phyloP scores from a whole-genome alignment of 1,140 invertebrate species.

The Eupristina koningsbergeri region DNA sequence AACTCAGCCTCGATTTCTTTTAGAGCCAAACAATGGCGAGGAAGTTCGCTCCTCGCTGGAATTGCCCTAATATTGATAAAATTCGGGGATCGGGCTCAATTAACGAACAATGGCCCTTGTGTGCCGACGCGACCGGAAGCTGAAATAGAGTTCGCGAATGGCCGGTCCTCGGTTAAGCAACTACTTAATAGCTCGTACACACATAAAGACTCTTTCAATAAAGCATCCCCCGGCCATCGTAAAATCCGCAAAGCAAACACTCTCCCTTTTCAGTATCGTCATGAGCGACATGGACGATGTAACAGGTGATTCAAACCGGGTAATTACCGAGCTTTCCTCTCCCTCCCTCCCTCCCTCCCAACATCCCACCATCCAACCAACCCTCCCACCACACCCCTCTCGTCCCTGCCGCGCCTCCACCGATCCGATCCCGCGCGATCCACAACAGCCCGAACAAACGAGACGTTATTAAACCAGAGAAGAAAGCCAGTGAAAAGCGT shows the following conservation, averaged over 20 bases:
- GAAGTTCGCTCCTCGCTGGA: too few relatives aligned
- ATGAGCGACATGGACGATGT: slow-evolving; percentile 14
- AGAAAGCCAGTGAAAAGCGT: background rate
- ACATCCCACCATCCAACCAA: too few relatives aligned
- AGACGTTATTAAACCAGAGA: background rate
- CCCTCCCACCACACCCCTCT: too few relatives aligned
- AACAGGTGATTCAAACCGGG: slow-evolving; percentile 39
- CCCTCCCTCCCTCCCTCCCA: too few relatives aligned
- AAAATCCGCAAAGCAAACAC: slow-evolving; percentile 38
- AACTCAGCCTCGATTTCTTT: background rate
- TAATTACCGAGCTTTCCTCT: slow-evolving; percentile 18
- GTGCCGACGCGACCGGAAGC: background rate
- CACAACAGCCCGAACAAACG: background rate
- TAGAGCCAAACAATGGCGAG: too few relatives aligned
- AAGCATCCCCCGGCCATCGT: slow-evolving; percentile 27
- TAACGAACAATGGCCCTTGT: too few relatives aligned
- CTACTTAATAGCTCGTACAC: slow-evolving; percentile 35
- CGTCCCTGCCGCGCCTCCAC: too few relatives aligned
- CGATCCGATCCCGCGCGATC: background rate
- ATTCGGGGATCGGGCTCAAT: too few relatives aligned
- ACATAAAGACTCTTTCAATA: slow-evolving; percentile 41
- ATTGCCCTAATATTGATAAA: too few relatives aligned
- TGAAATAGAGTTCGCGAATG: slow-evolving; percentile 22
- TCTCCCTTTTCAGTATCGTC: slow-evolving; percentile 18
- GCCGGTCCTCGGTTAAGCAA: background rate